Base-by-base conservation (phyloP, 2,888 invertebrate genomes). In the Mimumesa dahlbomi region DNA sequence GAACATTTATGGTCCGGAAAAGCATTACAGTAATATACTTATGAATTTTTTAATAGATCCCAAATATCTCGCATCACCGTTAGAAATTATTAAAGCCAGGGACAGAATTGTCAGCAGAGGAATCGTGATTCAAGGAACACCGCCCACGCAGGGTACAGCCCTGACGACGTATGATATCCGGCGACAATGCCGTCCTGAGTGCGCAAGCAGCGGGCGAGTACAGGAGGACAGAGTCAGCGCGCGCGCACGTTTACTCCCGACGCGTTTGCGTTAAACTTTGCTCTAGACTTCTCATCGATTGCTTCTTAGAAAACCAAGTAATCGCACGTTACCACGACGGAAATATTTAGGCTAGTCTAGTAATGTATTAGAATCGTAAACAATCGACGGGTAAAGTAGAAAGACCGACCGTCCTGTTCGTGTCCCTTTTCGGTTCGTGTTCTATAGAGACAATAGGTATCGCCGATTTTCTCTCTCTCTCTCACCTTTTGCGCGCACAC, bases 161-260 rank as follows among this genome's bases (percentile, higher is more conserved):
- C 63, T 69, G 70, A 43, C 40, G 49, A 46, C 62, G 46, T 52
- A 57, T 62, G 42, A 59, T 52, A 56, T 70, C 63, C 70, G 52
- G 31, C 56, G 52, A 70, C 63, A 63, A 54, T 63, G 61, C 43
- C 54, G 57, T 46, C 54, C 49, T 59, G 59, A 63, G 45, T 71
- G 70, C 64, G 69, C 63, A 67, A 65, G 67, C 69, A 62, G 21
- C 36, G 14, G 59, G 43, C 42, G 36, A 25, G 49, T n/a, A 38
- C 36, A 43, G 45, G 21, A 52, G 34, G 36, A 31, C 45, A 45
- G 42, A 38, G 63, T 58, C 56, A 67, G 71, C 74, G 76, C 57
- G 76, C 77, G 82, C 84, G 82, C 84, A 79, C 81, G 71, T 82
- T 82, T 76, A 71, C 73, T 7, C 68, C 63, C 73, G 76, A 73